Conservation (phyloP, 2,113 vertebrate genomes). For the Gyps fulvus region DNA sequence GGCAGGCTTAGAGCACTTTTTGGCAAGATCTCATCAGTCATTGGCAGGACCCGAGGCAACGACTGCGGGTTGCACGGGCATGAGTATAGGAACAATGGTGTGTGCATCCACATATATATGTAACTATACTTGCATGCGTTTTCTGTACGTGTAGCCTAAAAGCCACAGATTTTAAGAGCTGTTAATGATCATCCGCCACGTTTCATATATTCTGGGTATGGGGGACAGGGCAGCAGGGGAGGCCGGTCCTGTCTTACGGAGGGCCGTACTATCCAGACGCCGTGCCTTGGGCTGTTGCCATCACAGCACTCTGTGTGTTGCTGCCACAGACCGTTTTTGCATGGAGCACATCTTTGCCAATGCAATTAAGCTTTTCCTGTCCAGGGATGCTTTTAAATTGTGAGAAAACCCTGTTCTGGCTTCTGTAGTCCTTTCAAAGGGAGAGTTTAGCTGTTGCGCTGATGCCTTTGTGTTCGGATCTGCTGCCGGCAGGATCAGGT, state of each 20-base stretch:
- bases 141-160: not conserved
- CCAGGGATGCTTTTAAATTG: not conserved
- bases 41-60: rapidly evolving
- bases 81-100: rapidly evolving
- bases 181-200: not conserved
- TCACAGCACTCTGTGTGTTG: rapidly evolving
- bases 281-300: not conserved
- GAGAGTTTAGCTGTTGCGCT: not conserved
- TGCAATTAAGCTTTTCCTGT: not conserved
- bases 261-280: rapidly evolving
- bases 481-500: not conserved
- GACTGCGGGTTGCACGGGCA: not conserved
- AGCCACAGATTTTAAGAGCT: not conserved
- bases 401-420: not conserved
- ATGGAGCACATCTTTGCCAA: not conserved
- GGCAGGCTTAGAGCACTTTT: not conserved
- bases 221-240: not conserved
- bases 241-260: not conserved
- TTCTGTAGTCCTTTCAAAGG: not conserved
- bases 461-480: not conserved
- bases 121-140: not conserved
- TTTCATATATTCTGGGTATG: not conserved
- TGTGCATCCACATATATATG: not conserved
- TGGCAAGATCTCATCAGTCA: not conserved
- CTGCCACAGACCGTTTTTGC: not conserved